A percentile compares a stretch with the other conserved stretches of the same genome.
Conservation (phyloP, 2,797 vertebrate species). For the Tenualosa ilisha region DNA sequence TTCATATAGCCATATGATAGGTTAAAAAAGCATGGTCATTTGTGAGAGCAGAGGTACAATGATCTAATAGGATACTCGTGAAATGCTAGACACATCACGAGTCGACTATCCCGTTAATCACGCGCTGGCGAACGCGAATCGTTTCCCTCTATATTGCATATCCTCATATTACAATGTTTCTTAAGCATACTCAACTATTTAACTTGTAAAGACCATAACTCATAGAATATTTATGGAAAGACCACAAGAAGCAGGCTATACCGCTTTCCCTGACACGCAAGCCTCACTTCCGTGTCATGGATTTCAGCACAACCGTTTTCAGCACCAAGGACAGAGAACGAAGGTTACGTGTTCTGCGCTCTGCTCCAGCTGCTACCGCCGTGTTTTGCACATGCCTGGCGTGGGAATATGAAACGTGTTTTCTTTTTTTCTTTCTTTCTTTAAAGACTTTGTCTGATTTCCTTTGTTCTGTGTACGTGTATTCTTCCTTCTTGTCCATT, state of each 20-base stretch:
- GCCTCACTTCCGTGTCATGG: conserved; percentile 7
- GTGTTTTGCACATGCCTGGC: too few species aligned
- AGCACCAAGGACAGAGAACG: conserved; percentile 11
- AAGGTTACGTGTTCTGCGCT: background rate
- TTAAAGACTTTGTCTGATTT: too few species aligned
- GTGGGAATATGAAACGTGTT: background rate
- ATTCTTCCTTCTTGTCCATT: background rate
- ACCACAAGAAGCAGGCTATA: background rate
- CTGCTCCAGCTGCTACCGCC: background rate
- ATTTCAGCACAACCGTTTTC: conserved; percentile 21
- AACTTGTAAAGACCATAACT: background rate
- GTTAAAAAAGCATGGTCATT: background rate
- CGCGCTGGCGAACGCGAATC: background rate
- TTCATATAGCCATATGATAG: background rate
- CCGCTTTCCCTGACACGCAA: background rate
- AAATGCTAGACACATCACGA: background rate
- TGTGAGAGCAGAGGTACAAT: too few species aligned
- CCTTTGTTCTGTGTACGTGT: background rate
- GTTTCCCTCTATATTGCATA: background rate
- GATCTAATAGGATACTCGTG: background rate
- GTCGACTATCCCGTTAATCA: background rate
- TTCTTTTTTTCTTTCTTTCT: too few species aligned
- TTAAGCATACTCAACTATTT: background rate
- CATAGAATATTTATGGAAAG: background rate
- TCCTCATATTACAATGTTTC: background rate